phyloP scores from a whole-genome alignment of 2,888 invertebrate genomes.

The Tetranychus piercei region DNA sequence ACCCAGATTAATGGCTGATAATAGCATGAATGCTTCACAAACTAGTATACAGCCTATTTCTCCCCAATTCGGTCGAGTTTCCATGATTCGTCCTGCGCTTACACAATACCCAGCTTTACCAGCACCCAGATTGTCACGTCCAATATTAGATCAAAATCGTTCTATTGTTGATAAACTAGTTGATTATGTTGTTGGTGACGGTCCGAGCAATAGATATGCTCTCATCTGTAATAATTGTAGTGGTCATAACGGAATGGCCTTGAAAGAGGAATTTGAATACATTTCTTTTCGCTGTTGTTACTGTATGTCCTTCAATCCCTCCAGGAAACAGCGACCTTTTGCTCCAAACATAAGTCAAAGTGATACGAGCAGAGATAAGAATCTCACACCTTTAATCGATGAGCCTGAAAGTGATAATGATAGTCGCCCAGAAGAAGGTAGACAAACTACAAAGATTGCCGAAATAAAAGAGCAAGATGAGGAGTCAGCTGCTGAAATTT shows the following conservation, averaged over 20 bases:
- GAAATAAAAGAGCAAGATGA: not conserved
- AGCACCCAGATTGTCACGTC: constrained; percentile 33
- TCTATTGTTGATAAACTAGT: constrained; percentile 69
- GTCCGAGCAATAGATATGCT: constrained; percentile 81
- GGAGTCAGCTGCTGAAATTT: not conserved
- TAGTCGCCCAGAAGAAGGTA: not conserved
- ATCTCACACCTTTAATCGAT: constrained; percentile 16
- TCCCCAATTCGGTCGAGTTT: not conserved
- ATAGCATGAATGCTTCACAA: not conserved
- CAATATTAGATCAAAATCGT: constrained; percentile 53
- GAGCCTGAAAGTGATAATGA: constrained; percentile 20
- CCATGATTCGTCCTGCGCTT: not conserved
- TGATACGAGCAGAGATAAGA: not conserved
- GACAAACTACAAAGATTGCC: not conserved
- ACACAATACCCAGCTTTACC: not conserved
- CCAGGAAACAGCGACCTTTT: constrained; percentile 59
- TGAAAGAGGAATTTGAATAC: constrained; percentile 51
- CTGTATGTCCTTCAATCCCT: constrained; percentile 65
- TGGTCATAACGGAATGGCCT: constrained; percentile 77
- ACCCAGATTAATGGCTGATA: not conserved
- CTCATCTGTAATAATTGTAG: constrained; percentile 75
- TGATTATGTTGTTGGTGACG: constrained; percentile 85
- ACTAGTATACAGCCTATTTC: not conserved
- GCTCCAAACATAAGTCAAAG: constrained; percentile 18
- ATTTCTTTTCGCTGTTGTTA: constrained; percentile 76